A percentile compares a stretch with the other conserved stretches of the same genome.
These are phyloP conservation scores for Epizoanthus illoricatus DNA, from an alignment of 92 coral and sea anemone genomes.

Conservation along the genomic window DNA sequence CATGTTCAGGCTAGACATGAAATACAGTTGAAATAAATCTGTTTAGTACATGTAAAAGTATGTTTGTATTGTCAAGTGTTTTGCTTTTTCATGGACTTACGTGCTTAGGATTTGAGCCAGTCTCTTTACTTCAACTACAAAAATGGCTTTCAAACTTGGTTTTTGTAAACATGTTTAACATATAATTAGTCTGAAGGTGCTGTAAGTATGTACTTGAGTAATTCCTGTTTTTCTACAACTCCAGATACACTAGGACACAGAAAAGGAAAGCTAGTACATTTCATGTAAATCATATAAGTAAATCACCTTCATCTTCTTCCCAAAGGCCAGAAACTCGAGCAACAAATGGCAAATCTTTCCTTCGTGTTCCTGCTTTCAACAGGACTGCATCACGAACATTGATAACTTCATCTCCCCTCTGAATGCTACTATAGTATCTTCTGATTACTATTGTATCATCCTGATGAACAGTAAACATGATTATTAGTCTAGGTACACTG, in stretches of 20 bases:
- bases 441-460: slow-evolving; percentile 89
- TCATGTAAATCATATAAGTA: background rate
- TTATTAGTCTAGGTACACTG: background rate
- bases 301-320: slow-evolving; percentile 92
- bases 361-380: slow-evolving; percentile 93
- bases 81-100: no score
- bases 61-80: no score
- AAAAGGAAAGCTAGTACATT: background rate
- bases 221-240: background rate
- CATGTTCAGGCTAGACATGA: no score
- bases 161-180: background rate
- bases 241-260: background rate
- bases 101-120: no score
- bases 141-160: background rate
- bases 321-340: slow-evolving; percentile 99
- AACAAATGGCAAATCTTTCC: slow-evolving; percentile 93
- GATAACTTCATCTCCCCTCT: slow-evolving; percentile 94
- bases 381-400: slow-evolving; percentile 97
- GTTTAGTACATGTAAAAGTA: no score
- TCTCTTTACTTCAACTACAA: no score
- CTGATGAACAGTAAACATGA: slow-evolving; percentile 42
- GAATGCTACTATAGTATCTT: slow-evolving; percentile 92
- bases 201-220: no score
- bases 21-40: no score
- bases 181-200: no score